Conservation (phyloP, 30 jellyfish, hydroid and myxozoan genomes). For the Clytia hemisphaerica region DNA sequence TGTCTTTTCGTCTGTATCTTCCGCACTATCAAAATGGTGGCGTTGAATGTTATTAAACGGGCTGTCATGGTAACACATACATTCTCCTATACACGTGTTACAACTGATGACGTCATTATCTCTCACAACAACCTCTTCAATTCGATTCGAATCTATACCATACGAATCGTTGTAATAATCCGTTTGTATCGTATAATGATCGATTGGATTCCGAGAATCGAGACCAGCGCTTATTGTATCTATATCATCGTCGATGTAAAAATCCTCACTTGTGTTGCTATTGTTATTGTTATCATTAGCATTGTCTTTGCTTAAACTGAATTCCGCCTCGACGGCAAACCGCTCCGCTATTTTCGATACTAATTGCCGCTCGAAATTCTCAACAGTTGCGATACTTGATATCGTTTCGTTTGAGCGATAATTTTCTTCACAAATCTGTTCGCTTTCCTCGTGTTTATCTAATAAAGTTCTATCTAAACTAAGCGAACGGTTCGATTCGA, state of each 20-base stretch:
- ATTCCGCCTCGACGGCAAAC: constrained; percentile 76
- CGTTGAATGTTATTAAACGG: neutral
- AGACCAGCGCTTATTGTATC: constrained; percentile 24
- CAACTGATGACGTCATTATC: constrained; percentile 3
- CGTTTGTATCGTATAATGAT: too few relatives aligned
- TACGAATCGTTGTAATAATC: too few relatives aligned
- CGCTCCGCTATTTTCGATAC: constrained; percentile 90
- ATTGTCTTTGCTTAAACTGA: neutral
- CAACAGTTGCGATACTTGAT: constrained; percentile 72
- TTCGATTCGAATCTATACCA: too few relatives aligned
- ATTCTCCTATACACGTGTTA: constrained; percentile 15
- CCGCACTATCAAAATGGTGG: constrained; percentile 13
- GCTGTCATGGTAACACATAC: neutral
- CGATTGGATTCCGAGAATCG: too few relatives aligned
- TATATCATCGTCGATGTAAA: constrained; percentile 26
- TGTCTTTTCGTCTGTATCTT: constrained; percentile 31
- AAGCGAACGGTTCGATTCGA: too few relatives aligned
- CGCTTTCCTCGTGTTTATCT: neutral
- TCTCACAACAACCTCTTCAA: constrained; percentile 9
- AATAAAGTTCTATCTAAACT: constrained; percentile 15
- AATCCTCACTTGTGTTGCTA: constrained; percentile 26
- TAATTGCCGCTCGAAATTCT: constrained; percentile 66
- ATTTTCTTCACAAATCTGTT: neutral
- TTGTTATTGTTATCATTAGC: too few relatives aligned
- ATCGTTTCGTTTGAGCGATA: constrained; percentile 42